These are phyloP conservation scores for Lagodon rhomboides DNA, from an alignment of 2,797 vertebrate species.

Conservation along the genomic window DNA sequence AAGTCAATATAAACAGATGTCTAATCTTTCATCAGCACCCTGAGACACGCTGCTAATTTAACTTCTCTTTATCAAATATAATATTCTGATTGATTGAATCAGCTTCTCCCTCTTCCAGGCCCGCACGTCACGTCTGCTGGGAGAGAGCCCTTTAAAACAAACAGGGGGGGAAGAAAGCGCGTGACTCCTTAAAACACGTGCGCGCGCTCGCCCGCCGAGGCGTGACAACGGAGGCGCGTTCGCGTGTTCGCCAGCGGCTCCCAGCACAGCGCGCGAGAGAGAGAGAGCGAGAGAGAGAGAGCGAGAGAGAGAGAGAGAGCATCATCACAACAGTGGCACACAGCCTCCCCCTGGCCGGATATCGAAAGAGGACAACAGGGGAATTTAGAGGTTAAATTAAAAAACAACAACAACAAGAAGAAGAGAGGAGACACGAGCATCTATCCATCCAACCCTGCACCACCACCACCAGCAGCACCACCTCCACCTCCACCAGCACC, in stretches of 20 bases:
- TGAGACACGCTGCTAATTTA: neutral
- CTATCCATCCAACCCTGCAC: constrained; percentile 22
- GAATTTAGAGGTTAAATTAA: constrained; percentile 51
- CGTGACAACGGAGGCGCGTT: constrained; percentile 71
- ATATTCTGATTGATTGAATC: neutral
- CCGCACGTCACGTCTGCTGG: too few relatives aligned
- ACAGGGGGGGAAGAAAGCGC: constrained; percentile 25
- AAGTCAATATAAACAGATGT: neutral
- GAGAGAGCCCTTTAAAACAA: neutral
- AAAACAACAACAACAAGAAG: constrained; percentile 11
- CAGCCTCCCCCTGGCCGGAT: constrained; percentile 27
- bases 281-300: constrained; percentile 31
- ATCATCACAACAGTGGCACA: constrained; percentile 50
- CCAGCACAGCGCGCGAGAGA: constrained; percentile 30
- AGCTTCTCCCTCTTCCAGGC: neutral
- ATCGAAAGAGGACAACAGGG: constrained; percentile 14
- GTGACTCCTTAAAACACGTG: constrained; percentile 52
- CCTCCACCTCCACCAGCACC: too few relatives aligned
- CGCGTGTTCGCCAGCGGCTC: constrained; percentile 61
- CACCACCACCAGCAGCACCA: too few relatives aligned
- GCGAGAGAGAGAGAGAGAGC: constrained; percentile 39
- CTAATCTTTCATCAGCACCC: too few relatives aligned
- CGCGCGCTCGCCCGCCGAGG: constrained; percentile 34
- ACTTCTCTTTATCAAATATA: neutral
- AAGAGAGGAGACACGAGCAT: constrained; percentile 12